Evolutionary conservation across 92 coral and sea anemone genomes (phyloP).

Genomic region (Galaxea fascicularis): DNA sequence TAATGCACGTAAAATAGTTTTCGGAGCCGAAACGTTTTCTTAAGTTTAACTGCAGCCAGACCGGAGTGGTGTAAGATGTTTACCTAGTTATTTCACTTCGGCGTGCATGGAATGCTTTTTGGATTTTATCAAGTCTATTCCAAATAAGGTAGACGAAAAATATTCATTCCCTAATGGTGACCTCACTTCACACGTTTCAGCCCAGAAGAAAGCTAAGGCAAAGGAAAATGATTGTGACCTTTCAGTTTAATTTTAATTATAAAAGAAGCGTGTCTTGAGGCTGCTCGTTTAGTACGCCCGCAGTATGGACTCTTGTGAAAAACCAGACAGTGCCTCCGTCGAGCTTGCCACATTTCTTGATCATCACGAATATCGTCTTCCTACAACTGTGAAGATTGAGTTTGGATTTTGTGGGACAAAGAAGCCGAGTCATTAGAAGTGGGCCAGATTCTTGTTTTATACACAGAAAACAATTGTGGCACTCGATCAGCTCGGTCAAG

Average conservation of each 20-base stretch:
- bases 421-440: conserved; percentile 52
- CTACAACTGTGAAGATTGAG: conserved; percentile 48
- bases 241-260: not conserved
- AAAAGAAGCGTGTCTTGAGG: not conserved
- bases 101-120: too few species aligned
- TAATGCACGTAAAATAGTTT: too few species aligned
- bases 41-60: too few species aligned
- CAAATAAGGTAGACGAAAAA: too few species aligned
- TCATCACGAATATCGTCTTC: conserved; percentile 31
- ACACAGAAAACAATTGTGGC: conserved; percentile 60
- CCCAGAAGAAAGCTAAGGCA: too few species aligned
- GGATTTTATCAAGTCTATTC: too few species aligned
- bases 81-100: too few species aligned
- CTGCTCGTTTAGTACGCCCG: not conserved
- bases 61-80: too few species aligned
- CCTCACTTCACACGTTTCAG: too few species aligned
- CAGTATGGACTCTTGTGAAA: conserved; percentile 9
- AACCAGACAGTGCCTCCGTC: not conserved
- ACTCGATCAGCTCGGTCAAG: conserved; percentile 36
- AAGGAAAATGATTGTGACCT: not conserved
- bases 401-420: conserved; percentile 63
- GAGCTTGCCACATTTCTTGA: conserved; percentile 34
- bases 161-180: too few species aligned
- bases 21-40: too few species aligned
- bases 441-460: conserved; percentile 54